Conservation (phyloP, 2,113 vertebrate genomes). For the Clarias batrachus region DNA sequence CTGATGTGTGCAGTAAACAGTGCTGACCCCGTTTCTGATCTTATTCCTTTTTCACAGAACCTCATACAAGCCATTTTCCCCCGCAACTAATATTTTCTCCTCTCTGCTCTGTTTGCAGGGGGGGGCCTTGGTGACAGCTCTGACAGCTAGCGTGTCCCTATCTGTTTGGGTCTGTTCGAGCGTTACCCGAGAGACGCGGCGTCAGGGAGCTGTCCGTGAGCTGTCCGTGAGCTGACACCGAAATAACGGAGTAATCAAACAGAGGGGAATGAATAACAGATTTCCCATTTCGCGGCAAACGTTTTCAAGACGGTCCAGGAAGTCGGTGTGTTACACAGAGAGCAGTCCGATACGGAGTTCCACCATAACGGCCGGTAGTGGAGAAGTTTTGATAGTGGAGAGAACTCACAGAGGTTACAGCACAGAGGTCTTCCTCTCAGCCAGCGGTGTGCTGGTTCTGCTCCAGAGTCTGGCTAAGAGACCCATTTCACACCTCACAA, state of each 20-base stretch:
- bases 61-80: neutral
- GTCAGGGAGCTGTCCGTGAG: neutral
- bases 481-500: constrained; percentile 37
- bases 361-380: neutral
- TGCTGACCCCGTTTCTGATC: neutral
- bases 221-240: neutral
- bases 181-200: neutral
- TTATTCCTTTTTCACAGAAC: neutral
- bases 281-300: neutral
- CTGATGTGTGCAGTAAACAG: neutral
- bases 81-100: neutral
- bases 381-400: constrained; percentile 20
- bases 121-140: neutral
- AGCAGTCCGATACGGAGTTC: neutral
- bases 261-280: neutral
- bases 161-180: constrained; percentile 7
- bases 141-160: constrained; percentile 12
- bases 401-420: neutral
- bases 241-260: constrained; percentile 14
- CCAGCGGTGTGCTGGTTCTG: constrained; percentile 28
- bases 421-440: neutral
- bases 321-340: neutral
- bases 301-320: neutral
- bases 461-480: constrained; percentile 31
- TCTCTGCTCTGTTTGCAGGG: neutral